A percentile compares a stretch with the other conserved stretches of the same genome.
phyloP scores from a whole-genome alignment of 1,140 invertebrate species.

The Hycleus cichorii region DNA sequence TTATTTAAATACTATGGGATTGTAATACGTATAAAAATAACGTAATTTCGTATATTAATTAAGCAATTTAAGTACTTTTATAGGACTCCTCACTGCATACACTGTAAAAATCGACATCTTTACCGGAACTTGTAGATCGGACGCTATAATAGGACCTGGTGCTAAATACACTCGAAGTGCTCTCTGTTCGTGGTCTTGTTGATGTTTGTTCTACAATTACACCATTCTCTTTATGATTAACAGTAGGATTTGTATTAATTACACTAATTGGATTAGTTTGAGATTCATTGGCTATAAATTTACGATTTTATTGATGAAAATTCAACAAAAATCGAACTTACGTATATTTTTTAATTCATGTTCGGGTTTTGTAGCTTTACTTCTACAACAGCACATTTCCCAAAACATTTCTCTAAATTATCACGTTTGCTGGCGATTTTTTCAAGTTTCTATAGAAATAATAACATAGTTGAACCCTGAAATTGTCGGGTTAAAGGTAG shows the following conservation, averaged over 20 bases:
- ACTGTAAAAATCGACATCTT: slow-evolving; percentile 24
- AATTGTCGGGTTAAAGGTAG: too few species aligned
- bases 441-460: too few species aligned
- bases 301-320: neutral
- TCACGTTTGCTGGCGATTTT: too few species aligned
- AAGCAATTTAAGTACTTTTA: slow-evolving; percentile 8
- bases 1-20: too few species aligned
- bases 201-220: neutral
- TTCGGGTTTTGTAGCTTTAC: neutral
- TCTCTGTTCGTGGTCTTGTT: slow-evolving; percentile 4
- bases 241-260: neutral
- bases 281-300: slow-evolving; percentile 6
- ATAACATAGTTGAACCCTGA: too few species aligned
- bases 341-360: too few species aligned
- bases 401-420: slow-evolving; percentile 1
- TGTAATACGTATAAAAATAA: too few species aligned
- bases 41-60: too few species aligned
- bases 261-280: slow-evolving; percentile 7
- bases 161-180: slow-evolving; percentile 16
- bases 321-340: too few species aligned
- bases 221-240: neutral
- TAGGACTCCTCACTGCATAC: slow-evolving; percentile 23
- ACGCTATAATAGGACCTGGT: slow-evolving; percentile 23
- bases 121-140: slow-evolving; percentile 4
- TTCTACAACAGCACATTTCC: slow-evolving; percentile 3